Evolutionary conservation across 2,797 vertebrate species (phyloP).

Genomic region (Aeoliscus strigatus): DNA sequence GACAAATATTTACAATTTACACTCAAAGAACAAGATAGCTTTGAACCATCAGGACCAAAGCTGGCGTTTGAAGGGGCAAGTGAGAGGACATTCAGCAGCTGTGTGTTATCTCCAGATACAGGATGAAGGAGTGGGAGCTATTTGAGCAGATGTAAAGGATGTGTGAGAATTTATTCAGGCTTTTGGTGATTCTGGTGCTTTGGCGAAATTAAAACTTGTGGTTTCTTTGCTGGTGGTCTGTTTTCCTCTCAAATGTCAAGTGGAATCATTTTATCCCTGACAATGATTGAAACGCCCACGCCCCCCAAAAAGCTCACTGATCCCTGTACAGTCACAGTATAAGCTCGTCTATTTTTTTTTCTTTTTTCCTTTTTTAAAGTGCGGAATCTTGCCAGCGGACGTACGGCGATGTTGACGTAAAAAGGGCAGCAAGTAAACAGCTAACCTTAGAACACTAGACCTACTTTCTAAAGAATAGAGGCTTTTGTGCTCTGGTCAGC

Average conservation of each 20-base stretch:
- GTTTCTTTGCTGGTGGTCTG: slow-evolving; percentile 33
- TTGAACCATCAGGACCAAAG: slow-evolving; percentile 44
- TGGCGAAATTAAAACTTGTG: slow-evolving; percentile 23
- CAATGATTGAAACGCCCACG: too few relatives aligned
- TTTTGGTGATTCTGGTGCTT: slow-evolving; percentile 43
- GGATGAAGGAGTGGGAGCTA: slow-evolving; percentile 34
- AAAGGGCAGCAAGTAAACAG: too few relatives aligned
- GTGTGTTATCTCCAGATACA: slow-evolving; percentile 44
- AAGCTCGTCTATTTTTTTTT: too few relatives aligned
- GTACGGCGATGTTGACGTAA: background rate
- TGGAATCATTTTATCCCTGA: too few relatives aligned
- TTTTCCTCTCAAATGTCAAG: slow-evolving; percentile 18
- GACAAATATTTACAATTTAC: slow-evolving; percentile 50
- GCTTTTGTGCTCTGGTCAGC: slow-evolving; percentile 18
- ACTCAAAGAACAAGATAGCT: slow-evolving; percentile 31
- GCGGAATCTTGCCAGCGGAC: too few relatives aligned
- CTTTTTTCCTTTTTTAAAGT: too few relatives aligned
- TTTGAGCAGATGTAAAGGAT: slow-evolving; percentile 30
- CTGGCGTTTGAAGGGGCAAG: slow-evolving; percentile 35
- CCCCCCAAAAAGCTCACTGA: too few relatives aligned
- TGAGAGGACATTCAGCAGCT: slow-evolving; percentile 43
- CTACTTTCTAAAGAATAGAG: slow-evolving; percentile 1
- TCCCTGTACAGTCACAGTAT: too few relatives aligned
- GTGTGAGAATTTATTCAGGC: slow-evolving; percentile 33
- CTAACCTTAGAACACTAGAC: too few relatives aligned